Conservation (phyloP, 2,797 vertebrate genomes). For the Acanthurus leucopareius region DNA sequence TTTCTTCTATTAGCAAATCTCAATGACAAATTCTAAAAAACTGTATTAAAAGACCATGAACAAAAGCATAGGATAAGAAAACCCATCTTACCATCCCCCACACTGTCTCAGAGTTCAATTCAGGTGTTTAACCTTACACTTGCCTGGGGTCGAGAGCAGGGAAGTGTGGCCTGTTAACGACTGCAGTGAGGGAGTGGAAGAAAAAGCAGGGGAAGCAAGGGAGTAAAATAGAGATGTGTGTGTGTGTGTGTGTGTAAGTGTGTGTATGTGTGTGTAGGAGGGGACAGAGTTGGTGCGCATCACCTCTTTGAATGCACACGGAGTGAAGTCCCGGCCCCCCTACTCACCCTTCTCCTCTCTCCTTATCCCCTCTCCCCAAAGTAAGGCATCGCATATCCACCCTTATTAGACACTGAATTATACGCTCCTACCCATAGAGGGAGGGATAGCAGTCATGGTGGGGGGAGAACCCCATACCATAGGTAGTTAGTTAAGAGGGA, state of each 20-base stretch:
- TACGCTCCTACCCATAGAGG: conserved; percentile 49
- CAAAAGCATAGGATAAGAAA: conserved; percentile 15
- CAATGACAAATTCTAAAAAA: not conserved
- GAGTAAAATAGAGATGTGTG: conserved; percentile 27
- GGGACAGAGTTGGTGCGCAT: conserved; percentile 10
- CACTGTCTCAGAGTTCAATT: conserved; percentile 48
- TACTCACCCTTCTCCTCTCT: conserved; percentile 35
- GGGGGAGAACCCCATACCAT: conserved; percentile 29
- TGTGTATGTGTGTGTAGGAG: conserved; percentile 1
- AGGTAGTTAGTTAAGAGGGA: conserved; percentile 57
- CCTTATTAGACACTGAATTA: conserved; percentile 68
- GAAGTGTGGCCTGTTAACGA: conserved; percentile 61
- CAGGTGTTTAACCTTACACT: conserved; percentile 70
- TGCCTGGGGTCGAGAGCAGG: conserved; percentile 56
- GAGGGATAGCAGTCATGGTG: conserved; percentile 12
- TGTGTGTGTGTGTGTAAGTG: not conserved
- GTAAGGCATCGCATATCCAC: conserved; percentile 58
- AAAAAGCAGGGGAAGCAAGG: conserved; percentile 33
- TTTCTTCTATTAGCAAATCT: not conserved
- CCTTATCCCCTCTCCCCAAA: conserved; percentile 59
- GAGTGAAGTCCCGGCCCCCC: conserved; percentile 36
- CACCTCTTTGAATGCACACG: conserved; percentile 67
- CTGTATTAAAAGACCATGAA: not conserved
- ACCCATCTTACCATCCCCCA: not conserved
- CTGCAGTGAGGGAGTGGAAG: conserved; percentile 49